Percentiles rank a stretch among this genome's conserved stretches.
Evolutionary conservation across 2,797 vertebrate species (phyloP).

Genomic region (Syncerus caffer): DNA sequence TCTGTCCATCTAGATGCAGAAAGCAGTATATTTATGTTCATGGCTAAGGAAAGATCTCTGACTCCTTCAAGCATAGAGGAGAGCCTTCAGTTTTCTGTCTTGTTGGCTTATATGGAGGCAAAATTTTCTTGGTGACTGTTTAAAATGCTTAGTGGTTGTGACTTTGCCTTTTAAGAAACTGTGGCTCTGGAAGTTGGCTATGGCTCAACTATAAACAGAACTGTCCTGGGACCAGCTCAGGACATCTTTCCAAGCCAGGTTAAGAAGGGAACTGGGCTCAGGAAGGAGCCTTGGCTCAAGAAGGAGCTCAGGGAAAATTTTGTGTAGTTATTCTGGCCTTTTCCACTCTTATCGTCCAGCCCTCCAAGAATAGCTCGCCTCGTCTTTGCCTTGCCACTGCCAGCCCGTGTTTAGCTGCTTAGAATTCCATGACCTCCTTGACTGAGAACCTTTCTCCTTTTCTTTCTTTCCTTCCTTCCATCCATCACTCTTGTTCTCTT

Average conservation of each 20-base stretch:
- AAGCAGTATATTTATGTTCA: background rate
- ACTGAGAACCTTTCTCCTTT: background rate
- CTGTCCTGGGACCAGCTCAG: background rate
- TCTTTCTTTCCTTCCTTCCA: background rate
- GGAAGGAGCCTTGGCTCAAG: background rate
- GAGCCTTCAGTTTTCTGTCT: background rate
- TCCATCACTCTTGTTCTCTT: background rate
- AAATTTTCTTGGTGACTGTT: background rate
- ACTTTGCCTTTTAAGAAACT: background rate
- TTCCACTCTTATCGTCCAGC: background rate
- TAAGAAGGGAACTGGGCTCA: background rate
- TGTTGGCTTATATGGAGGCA: background rate
- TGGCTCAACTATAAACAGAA: background rate
- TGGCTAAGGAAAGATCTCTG: background rate
- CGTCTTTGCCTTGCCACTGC: fast-evolving
- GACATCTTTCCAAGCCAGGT: background rate
- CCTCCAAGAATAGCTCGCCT: background rate
- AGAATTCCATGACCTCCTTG: too few species aligned
- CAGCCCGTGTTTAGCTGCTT: background rate
- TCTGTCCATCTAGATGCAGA: background rate
- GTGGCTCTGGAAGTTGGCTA: background rate
- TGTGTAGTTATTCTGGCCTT: too few species aligned
- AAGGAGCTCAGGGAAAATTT: background rate
- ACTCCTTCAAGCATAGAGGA: background rate
- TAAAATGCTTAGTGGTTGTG: background rate